Percentiles rank a stretch among this genome's conserved stretches.
phyloP scores from a whole-genome alignment of 2,113 vertebrate species.

The Athene noctua region DNA sequence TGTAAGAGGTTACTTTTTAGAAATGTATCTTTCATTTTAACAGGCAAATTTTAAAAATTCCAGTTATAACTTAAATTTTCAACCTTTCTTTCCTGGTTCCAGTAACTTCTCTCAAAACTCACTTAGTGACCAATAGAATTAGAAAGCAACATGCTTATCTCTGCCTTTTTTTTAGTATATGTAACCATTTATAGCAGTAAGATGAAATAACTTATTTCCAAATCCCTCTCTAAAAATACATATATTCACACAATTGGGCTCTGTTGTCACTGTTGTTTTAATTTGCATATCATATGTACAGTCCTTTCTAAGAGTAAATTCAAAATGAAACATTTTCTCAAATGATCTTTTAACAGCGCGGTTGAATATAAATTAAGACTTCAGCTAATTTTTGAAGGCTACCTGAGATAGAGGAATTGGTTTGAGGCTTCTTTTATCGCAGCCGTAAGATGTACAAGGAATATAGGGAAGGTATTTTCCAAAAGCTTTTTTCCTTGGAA shows the following conservation, averaged over 20 bases:
- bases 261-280: background rate
- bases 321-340: background rate
- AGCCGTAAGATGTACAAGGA: background rate
- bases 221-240: background rate
- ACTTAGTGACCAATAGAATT: background rate
- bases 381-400: background rate
- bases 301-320: background rate
- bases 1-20: background rate
- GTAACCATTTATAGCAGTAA: background rate
- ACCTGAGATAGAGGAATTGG: background rate
- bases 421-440: background rate
- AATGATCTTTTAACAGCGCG: background rate
- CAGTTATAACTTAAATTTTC: background rate
- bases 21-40: background rate
- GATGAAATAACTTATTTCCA: background rate
- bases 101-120: background rate
- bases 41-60: background rate
- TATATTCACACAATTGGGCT: background rate
- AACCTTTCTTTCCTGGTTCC: background rate
- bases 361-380: background rate
- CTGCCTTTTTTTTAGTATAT: background rate
- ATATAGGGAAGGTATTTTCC: background rate
- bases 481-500: background rate
- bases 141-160: background rate
- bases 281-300: background rate